Conservation (phyloP, 2,113 vertebrate genomes). For the Rhineura floridana region DNA sequence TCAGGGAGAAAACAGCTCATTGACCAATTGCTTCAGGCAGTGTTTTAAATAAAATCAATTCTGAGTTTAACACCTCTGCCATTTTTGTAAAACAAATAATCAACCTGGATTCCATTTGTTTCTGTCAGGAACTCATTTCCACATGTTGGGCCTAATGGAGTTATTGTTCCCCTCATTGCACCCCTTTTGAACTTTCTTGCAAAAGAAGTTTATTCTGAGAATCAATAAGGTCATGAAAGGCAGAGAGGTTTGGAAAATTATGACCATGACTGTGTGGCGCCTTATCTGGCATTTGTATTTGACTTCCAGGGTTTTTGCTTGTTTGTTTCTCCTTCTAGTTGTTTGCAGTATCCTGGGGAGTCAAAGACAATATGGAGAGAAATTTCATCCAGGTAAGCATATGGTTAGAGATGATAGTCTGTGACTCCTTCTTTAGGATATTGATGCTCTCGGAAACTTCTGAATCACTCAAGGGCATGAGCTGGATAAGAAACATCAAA, state of each 20-base stretch:
- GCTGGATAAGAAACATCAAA: neutral
- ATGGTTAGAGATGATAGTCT: neutral
- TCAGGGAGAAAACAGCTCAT: slow-evolving; percentile 6
- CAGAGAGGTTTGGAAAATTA: neutral
- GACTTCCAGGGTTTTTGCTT: neutral
- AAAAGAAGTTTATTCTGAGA: neutral
- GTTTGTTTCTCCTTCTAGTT: neutral
- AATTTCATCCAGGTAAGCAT: neutral
- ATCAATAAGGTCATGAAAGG: neutral
- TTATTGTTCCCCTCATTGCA: neutral
- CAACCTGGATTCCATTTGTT: neutral
- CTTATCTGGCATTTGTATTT: neutral
- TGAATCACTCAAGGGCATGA: neutral
- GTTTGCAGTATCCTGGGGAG: neutral
- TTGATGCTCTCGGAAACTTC: neutral
- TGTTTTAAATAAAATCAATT: slow-evolving; percentile 25
- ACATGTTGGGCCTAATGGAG: neutral
- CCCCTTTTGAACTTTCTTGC: neutral
- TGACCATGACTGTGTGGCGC: neutral
- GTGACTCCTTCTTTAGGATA: neutral
- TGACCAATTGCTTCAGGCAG: slow-evolving; percentile 22
- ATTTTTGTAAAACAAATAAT: neutral
- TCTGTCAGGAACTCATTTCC: slow-evolving; percentile 8
- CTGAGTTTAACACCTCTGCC: neutral
- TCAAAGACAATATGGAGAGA: neutral